Conservation (phyloP, 2,113 vertebrate genomes). For the Psettodes erumei region DNA sequence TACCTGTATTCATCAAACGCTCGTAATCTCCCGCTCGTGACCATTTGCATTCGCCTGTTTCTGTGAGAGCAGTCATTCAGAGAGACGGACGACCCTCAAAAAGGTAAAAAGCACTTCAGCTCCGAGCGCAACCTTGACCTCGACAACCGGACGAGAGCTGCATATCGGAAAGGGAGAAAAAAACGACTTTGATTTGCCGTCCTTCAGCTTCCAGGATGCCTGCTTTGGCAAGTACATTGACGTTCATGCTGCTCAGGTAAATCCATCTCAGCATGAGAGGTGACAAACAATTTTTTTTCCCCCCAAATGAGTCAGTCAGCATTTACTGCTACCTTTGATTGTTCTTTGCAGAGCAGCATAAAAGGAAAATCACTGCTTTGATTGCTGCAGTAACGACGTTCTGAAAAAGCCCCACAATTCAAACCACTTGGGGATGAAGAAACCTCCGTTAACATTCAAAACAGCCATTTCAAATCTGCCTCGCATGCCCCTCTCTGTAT, state of each 20-base stretch:
- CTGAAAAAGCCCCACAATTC: slow-evolving; percentile 21
- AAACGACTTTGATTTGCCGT: not conserved
- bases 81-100: not conserved
- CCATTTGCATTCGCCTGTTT: not conserved
- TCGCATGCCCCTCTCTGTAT: not conserved
- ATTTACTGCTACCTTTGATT: slow-evolving; percentile 12
- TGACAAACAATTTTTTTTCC: not conserved
- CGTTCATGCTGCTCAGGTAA: not conserved
- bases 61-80: slow-evolving; percentile 27
- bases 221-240: not conserved
- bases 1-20: slow-evolving; percentile 55
- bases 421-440: slow-evolving; percentile 31
- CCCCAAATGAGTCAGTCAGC: not conserved
- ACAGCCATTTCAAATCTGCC: slow-evolving; percentile 14
- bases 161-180: not conserved
- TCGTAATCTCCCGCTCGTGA: slow-evolving; percentile 44
- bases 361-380: slow-evolving; percentile 24
- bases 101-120: not conserved
- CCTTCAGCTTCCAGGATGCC: not conserved
- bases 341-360: slow-evolving; percentile 12
- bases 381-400: slow-evolving; percentile 27
- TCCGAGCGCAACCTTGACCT: slow-evolving; percentile 26
- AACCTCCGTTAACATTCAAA: slow-evolving; percentile 26
- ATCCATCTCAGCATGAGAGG: not conserved
- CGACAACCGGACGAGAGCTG: not conserved